These are phyloP conservation scores for Xestobium rufovillosum DNA, from an alignment of 2,888 invertebrate genomes.

Conservation along the genomic window DNA sequence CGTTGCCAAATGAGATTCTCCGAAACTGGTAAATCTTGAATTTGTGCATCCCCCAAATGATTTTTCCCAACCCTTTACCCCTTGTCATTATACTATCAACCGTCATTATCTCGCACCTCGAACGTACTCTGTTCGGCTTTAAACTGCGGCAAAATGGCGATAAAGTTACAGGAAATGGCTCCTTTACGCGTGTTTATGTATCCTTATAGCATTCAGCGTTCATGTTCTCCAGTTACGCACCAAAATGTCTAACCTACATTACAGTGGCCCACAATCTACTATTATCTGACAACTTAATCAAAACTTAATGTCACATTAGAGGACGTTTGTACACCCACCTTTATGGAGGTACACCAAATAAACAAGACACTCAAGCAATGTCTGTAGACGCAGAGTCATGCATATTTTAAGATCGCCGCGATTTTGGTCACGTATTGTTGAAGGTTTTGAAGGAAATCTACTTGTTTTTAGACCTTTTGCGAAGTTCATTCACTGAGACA, in stretches of 20 bases:
- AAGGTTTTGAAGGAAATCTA: too few relatives aligned
- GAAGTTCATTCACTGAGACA: too few relatives aligned
- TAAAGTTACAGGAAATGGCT: constrained; percentile 44
- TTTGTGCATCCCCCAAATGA: too few relatives aligned
- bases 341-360: too few relatives aligned
- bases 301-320: constrained; percentile 30
- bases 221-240: constrained; percentile 35
- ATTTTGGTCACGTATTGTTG: too few relatives aligned
- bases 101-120: constrained; percentile 43
- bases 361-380: too few relatives aligned
- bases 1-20: too few relatives aligned
- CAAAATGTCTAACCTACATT: constrained; percentile 34
- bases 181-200: constrained; percentile 45
- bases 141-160: constrained; percentile 40
- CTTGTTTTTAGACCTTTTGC: too few relatives aligned
- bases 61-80: constrained; percentile 24
- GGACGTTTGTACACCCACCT: too few relatives aligned
- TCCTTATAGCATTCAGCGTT: constrained; percentile 39
- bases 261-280: constrained; percentile 33
- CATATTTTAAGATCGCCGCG: too few relatives aligned
- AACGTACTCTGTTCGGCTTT: constrained; percentile 36
- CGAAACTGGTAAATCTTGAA: too few relatives aligned
- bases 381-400: too few relatives aligned
- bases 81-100: constrained; percentile 39
- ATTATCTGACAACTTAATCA: constrained; percentile 34